Percentiles rank a stretch among this genome's conserved stretches.
Evolutionary conservation across 2,113 vertebrate genomes (phyloP).

Genomic region (Taurulus bubalis): DNA sequence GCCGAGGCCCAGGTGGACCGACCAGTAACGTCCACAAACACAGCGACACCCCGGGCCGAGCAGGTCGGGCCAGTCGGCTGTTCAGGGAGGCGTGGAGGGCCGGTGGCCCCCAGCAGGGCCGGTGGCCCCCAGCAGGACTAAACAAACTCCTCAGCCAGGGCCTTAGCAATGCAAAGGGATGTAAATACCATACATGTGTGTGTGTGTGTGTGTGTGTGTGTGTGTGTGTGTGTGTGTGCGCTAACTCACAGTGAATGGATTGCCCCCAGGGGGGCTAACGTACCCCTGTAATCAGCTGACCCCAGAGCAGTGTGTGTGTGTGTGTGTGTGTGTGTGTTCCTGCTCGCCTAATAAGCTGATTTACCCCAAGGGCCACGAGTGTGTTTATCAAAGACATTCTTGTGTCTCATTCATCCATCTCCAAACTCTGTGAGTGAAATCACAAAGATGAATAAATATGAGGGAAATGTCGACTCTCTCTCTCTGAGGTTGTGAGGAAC

Average conservation of each 20-base stretch:
- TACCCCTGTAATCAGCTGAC: slow-evolving; percentile 76
- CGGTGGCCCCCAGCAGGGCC: slow-evolving; percentile 62
- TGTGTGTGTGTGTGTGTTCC: slow-evolving; percentile 59
- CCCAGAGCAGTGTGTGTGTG: slow-evolving; percentile 50
- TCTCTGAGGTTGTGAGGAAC: not conserved
- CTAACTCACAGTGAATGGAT: slow-evolving; percentile 56
- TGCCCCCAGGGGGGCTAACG: slow-evolving; percentile 69
- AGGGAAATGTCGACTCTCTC: not conserved
- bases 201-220: slow-evolving; percentile 50
- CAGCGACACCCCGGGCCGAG: slow-evolving; percentile 25
- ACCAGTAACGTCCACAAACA: slow-evolving; percentile 45
- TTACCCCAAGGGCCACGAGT: slow-evolving; percentile 54
- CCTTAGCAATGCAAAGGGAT: slow-evolving; percentile 75
- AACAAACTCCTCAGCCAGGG: slow-evolving; percentile 71
- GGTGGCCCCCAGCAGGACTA: slow-evolving; percentile 75
- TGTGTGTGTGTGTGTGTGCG: slow-evolving; percentile 56
- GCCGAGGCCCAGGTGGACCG: slow-evolving; percentile 21
- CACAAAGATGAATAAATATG: slow-evolving; percentile 26
- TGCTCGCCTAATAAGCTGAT: slow-evolving; percentile 70
- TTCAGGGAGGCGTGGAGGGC: not conserved
- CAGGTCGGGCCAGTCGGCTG: slow-evolving; percentile 15
- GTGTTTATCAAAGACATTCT: slow-evolving; percentile 81
- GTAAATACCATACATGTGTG: slow-evolving; percentile 74
- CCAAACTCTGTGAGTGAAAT: slow-evolving; percentile 54
- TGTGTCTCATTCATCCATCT: slow-evolving; percentile 69